phyloP scores from a whole-genome alignment of 2,888 invertebrate genomes.

The Odontomyia ornata region DNA sequence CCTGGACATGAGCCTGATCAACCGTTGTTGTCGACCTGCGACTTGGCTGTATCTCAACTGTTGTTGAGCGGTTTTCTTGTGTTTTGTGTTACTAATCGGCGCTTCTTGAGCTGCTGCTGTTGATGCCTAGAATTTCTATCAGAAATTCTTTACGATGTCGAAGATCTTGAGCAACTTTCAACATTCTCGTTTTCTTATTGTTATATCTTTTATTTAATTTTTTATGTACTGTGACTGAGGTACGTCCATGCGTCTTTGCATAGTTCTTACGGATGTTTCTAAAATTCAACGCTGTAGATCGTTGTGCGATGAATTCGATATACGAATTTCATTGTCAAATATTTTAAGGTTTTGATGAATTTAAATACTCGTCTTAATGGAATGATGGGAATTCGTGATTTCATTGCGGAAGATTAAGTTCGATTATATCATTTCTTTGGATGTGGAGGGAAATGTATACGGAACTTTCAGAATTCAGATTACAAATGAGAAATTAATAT shows the following conservation, averaged over 20 bases:
- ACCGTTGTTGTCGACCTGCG: background rate
- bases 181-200: constrained; percentile 1
- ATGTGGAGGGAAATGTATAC: no score
- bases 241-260: background rate
- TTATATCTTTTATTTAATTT: background rate
- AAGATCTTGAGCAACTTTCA: background rate
- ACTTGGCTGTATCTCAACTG: background rate
- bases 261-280: background rate
- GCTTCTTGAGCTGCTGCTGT: constrained; percentile 17
- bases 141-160: constrained; percentile 21
- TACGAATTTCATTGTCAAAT: background rate
- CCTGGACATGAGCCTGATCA: constrained; percentile 17
- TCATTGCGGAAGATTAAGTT: no score
- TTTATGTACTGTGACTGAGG: background rate
- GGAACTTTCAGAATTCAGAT: no score
- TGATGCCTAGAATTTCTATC: constrained; percentile 25
- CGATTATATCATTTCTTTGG: no score
- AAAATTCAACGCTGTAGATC: background rate
- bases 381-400: no score
- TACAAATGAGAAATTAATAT: no score
- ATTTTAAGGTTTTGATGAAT: background rate
- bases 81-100: constrained; percentile 8
- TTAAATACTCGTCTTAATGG: background rate
- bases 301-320: background rate
- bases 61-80: background rate